These are phyloP conservation scores for Euspilapteryx auroguttella DNA, from an alignment of 2,888 invertebrate species.

Conservation along the genomic window DNA sequence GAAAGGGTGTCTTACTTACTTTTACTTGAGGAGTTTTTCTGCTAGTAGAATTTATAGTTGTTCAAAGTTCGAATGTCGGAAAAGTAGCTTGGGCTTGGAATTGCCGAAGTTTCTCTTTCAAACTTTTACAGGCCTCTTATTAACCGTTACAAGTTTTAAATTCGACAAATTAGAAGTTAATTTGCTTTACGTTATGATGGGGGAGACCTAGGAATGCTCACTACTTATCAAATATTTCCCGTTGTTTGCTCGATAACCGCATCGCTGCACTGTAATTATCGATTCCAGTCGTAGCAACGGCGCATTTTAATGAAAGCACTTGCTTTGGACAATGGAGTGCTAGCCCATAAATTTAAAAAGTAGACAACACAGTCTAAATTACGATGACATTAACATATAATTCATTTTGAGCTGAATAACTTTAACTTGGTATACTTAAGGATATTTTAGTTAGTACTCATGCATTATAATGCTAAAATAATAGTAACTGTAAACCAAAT, in stretches of 20 bases:
- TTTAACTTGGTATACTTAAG: too few relatives aligned
- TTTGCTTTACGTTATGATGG: too few relatives aligned
- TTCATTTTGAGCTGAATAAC: too few relatives aligned
- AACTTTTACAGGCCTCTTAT: background rate
- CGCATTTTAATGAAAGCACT: background rate
- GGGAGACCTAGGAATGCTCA: too few relatives aligned
- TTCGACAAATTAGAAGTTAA: too few relatives aligned
- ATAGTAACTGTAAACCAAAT: too few relatives aligned
- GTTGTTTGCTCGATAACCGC: background rate
- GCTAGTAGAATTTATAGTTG: conserved; percentile 1
- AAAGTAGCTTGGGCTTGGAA: background rate
- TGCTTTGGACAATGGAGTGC: background rate
- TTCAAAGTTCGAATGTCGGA: background rate
- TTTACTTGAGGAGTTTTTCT: background rate
- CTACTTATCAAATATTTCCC: background rate
- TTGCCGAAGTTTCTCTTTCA: background rate
- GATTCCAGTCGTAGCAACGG: background rate
- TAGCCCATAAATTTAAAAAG: background rate
- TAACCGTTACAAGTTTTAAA: background rate
- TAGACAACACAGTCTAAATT: too few relatives aligned
- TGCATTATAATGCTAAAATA: too few relatives aligned
- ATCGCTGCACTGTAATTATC: background rate
- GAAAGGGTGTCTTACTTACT: background rate
- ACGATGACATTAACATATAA: too few relatives aligned
- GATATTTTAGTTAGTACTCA: too few relatives aligned